Conservation (phyloP, 2,797 vertebrate genomes). For the Rhabdophis nuchalis region DNA sequence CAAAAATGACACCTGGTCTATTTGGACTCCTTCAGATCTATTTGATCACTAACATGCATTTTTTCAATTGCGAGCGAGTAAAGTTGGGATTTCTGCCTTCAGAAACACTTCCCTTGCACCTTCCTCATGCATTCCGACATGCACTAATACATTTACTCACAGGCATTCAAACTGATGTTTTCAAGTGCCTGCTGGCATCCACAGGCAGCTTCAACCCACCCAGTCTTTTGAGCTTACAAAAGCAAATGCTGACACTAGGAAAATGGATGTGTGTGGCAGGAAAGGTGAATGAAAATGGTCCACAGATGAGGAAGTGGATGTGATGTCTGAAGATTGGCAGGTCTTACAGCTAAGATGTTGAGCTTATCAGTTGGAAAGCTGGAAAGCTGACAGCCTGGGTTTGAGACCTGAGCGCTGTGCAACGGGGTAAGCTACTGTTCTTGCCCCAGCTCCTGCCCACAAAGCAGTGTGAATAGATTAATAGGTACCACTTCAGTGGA, state of each 20-base stretch:
- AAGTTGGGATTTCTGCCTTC: background rate
- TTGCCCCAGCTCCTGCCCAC: background rate
- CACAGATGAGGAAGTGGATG: background rate
- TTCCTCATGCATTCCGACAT: background rate
- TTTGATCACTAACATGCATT: constrained; percentile 8
- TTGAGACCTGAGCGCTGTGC: background rate
- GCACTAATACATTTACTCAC: background rate
- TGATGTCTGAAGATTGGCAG: background rate
- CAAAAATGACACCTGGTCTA: background rate
- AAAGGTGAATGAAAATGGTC: background rate
- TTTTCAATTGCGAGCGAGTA: background rate
- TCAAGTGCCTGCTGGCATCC: background rate
- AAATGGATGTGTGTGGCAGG: background rate
- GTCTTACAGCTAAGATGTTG: background rate
- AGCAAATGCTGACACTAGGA: background rate
- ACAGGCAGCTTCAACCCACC: background rate
- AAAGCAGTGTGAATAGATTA: background rate
- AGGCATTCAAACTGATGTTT: background rate
- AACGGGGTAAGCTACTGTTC: background rate
- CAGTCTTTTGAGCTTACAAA: background rate
- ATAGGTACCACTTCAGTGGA: background rate
- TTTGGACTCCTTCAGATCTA: background rate
- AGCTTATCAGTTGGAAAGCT: background rate
- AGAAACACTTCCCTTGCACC: background rate
- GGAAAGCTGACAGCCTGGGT: background rate